These are phyloP conservation scores for Monodelphis domestica DNA, from an alignment of 2,797 vertebrate species.

Conservation along the genomic window DNA sequence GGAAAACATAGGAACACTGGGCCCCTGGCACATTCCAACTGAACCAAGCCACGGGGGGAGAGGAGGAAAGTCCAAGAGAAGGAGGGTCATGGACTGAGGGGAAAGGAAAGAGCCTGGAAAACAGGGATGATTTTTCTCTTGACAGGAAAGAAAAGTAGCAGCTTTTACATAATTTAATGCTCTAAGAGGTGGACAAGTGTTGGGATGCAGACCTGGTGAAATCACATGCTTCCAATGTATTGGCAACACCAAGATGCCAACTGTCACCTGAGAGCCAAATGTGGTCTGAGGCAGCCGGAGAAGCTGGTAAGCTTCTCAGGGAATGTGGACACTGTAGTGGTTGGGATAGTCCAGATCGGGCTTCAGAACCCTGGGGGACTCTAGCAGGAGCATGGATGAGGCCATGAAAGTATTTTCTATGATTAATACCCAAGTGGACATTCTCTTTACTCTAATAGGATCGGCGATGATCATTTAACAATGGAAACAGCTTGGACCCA, in stretches of 20 bases:
- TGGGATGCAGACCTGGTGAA: slow-evolving; percentile 3
- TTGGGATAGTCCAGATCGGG: neutral
- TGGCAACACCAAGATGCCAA: neutral
- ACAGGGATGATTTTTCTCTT: neutral
- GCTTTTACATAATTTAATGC: neutral
- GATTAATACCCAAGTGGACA: neutral
- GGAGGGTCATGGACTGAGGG: neutral
- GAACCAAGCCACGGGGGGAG: neutral
- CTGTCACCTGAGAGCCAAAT: neutral
- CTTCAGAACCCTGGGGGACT: neutral
- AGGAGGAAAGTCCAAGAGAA: neutral
- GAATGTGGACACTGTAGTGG: neutral
- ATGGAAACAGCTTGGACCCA: neutral
- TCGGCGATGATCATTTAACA: neutral
- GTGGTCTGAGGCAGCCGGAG: accelerated
- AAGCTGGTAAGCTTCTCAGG: neutral
- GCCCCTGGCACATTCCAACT: neutral
- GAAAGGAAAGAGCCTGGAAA: neutral
- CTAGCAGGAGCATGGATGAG: neutral
- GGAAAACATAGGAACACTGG: neutral
- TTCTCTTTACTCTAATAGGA: neutral
- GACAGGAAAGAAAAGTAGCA: neutral
- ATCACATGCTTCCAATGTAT: neutral
- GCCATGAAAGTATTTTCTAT: neutral
- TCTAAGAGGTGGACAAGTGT: neutral